Evolutionary conservation across 2,888 invertebrate species (phyloP).

Genomic region (Phalera bucephala): DNA sequence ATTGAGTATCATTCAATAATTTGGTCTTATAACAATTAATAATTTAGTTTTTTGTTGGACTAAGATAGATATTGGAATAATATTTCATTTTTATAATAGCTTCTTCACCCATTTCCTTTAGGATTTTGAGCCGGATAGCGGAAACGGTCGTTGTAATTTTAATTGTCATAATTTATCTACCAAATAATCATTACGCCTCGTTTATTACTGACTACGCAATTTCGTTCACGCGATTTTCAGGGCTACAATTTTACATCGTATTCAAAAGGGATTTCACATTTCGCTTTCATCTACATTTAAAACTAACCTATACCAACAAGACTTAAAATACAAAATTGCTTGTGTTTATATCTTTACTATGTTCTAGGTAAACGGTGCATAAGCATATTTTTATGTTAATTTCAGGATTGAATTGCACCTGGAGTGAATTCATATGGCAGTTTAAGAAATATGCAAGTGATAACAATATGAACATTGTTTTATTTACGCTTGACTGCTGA

Average conservation of each 20-base stretch:
- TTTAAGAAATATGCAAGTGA: constrained; percentile 52
- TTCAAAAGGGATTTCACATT: constrained; percentile 41
- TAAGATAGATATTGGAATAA: too few relatives aligned
- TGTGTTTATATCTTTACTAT: constrained; percentile 12
- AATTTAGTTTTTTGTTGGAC: too few relatives aligned
- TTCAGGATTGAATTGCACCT: constrained; percentile 49
- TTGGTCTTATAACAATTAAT: too few relatives aligned
- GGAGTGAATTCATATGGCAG: constrained; percentile 59
- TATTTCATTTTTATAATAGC: too few relatives aligned
- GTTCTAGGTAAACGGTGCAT: constrained; percentile 42
- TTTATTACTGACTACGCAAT: neutral
- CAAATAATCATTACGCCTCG: too few relatives aligned
- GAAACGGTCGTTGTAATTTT: too few relatives aligned
- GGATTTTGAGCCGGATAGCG: too few relatives aligned
- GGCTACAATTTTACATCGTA: constrained; percentile 26
- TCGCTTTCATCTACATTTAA: constrained; percentile 25
- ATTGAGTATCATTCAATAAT: too few relatives aligned
- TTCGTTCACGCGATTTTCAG: constrained; percentile 18
- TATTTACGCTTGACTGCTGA: neutral
- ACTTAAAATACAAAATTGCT: constrained; percentile 15
- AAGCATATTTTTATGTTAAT: constrained; percentile 54
- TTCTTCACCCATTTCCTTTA: too few relatives aligned
- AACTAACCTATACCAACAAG: constrained; percentile 18
- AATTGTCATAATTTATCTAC: too few relatives aligned
- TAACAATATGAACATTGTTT: neutral